Base-by-base conservation (phyloP, 2,797 vertebrate species). In the Onychomys arenicola region DNA sequence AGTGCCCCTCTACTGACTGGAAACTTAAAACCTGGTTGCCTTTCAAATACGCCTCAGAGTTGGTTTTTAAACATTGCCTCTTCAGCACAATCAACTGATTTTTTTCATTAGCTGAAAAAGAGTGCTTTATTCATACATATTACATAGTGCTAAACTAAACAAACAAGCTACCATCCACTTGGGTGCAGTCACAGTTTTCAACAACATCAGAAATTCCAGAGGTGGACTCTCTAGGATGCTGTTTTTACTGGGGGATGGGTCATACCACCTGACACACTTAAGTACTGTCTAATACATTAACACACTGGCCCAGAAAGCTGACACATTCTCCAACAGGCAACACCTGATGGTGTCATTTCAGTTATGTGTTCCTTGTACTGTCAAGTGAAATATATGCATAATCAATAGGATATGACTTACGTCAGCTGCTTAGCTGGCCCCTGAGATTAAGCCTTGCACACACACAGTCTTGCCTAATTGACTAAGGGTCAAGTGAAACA, bases 121-220 rank as follows among this genome's bases (percentile, higher is more conserved):
- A 11, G 95, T 1, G 32, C 2, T 97, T 98, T 93, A 96, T 96
- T 96, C 61, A 32, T 49, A 46, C 52, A 32, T 96, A 80, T 84
- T 90, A 95, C 13, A 93, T 96, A 88, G 77, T 90, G 89, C 46
- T 97, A 93, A 71, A 77, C 29, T 71, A 91, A 59, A 46, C 96
- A 97, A 96, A 67, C 49, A 37, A 57, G 78, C 55, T n/a, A 65
- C 43, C 96, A 97, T 21, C 23, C 40, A 89, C 85, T 92, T 94
- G 55, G 73, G 29, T 96, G 23, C 75, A 97, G 75, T 95, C 49
- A 67, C 94, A 97, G 19, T 94, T 92, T 96, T 97, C 82, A 96
- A 93, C 40, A 92, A 89, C 91, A 90, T 83, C 23, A 4, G 7
- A 93, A 98, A 91, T 49, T 97, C 96, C 97, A 98, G 92, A 57